Base-by-base conservation (phyloP, 2,888 invertebrate species). In the Oligia fasciuncula region DNA sequence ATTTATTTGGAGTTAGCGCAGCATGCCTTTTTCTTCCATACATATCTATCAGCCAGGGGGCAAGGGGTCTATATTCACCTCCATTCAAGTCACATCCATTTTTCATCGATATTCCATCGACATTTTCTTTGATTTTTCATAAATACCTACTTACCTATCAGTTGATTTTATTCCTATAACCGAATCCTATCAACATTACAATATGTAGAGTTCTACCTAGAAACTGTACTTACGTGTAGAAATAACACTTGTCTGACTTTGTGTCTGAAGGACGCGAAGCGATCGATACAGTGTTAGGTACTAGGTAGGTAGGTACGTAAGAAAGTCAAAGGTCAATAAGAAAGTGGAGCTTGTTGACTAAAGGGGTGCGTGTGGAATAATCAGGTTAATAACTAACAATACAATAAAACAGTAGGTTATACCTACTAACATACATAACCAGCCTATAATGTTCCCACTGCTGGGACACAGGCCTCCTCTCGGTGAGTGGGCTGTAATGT, bases 181-280 rank as follows among this genome's bases (percentile, higher is more conserved):
- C 17, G 29, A 17, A 51, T 23, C 9, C 14, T 19, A 54, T 35
- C 17, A 51, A n/a, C 14, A 54, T 43, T 51, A 46, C 6, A 54
- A 11, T 19, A 65, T 0, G 19, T 78, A 17, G 17, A 17, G 17
- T 1, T 49, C 3, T 77, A 17, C 17, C 29, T 68, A 14, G 9
- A 17, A 35, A 46, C 13, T 23, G 35, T 35, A 35, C 29, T 29
- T 29, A 29, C 3, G 46, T 63, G 13, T 57, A 43, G 57, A 66
- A 73, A 81, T 81, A 57, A 54, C 29, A 29, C 62, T 65, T 5
- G 76, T 54, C 66, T 23, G 70, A 60, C 76, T 54, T 57, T 67
- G 14, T 29, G 73, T 76, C 65, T 79, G 76, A 86, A 86, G 85
- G 86, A 72, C 86, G 78, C 73, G n/a, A n/a, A 49, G 5, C 84